These are phyloP conservation scores for Agrypnia vestita DNA, from an alignment of 1,140 invertebrate species.

Conservation along the genomic window DNA sequence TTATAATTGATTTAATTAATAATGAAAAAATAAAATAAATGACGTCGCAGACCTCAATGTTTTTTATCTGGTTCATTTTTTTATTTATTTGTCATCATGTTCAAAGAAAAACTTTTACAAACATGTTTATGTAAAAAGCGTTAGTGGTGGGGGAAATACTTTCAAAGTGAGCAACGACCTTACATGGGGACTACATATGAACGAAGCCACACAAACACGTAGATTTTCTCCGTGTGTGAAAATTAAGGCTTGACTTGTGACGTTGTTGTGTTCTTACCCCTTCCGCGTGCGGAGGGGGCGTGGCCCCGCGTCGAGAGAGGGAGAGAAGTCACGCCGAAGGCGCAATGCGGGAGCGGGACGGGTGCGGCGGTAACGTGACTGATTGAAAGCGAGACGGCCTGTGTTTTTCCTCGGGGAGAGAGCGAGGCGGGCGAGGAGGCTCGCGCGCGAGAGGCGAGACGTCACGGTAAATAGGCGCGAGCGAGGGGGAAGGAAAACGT, in stretches of 20 bases:
- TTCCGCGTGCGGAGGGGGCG: constrained; percentile 45
- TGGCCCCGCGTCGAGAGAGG: constrained; percentile 12
- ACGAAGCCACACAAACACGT: neutral
- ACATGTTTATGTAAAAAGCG: too few relatives aligned
- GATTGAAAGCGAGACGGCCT: constrained; percentile 43
- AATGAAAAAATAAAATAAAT: too few relatives aligned
- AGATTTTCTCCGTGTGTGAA: constrained; percentile 37
- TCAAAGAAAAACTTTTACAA: too few relatives aligned
- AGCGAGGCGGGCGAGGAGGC: constrained; percentile 31
- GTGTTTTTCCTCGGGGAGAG: constrained; percentile 41
- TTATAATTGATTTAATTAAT: too few relatives aligned
- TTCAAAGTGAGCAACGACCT: too few relatives aligned
- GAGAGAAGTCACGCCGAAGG: constrained; percentile 14
- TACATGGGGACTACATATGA: too few relatives aligned
- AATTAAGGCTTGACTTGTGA: constrained; percentile 11
- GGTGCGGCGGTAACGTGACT: constrained; percentile 26
- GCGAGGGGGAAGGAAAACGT: neutral
- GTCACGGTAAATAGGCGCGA: constrained; percentile 17
- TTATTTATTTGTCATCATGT: too few relatives aligned
- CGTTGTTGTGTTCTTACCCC: constrained; percentile 49
- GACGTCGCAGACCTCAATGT: too few relatives aligned
- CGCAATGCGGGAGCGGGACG: constrained; percentile 30
- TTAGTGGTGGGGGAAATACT: too few relatives aligned
- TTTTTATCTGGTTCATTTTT: too few relatives aligned
- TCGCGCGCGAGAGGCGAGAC: constrained; percentile 46